phyloP scores from a whole-genome alignment of 2,113 vertebrate genomes.

The Carettochelys insculpta region DNA sequence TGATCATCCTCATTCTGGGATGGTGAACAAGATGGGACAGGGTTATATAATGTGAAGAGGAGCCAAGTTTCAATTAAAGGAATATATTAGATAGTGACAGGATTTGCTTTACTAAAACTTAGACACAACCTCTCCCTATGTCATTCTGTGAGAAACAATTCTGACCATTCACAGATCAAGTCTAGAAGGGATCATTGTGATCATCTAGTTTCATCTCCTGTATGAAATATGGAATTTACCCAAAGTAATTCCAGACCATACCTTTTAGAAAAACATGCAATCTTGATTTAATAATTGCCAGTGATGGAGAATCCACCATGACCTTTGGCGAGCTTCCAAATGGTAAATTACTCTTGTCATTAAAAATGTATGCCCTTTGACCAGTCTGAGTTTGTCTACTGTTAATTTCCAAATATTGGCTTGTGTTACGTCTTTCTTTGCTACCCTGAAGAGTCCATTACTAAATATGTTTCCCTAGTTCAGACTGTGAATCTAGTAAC shows the following conservation, averaged over 20 bases:
- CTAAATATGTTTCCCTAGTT: no score
- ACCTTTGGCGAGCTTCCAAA: neutral
- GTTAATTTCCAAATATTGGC: neutral
- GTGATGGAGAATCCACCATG: neutral
- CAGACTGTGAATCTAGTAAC: no score
- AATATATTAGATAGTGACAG: neutral
- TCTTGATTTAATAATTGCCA: neutral
- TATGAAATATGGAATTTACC: neutral
- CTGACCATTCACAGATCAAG: neutral
- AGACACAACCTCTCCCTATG: neutral
- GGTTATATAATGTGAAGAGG: slow-evolving; percentile 12
- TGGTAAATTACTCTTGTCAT: neutral
- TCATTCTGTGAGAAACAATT: neutral
- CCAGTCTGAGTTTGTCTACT: neutral
- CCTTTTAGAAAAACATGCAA: neutral
- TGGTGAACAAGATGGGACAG: neutral
- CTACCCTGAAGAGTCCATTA: no score
- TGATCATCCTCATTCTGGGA: neutral
- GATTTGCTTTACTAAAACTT: neutral
- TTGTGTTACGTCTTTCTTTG: neutral
- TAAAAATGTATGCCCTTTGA: neutral
- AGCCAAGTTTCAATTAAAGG: slow-evolving; percentile 59
- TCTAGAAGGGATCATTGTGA: neutral
- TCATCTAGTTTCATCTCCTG: neutral
- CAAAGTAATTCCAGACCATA: neutral